These are phyloP conservation scores for Calcarius lapponicus DNA, from an alignment of 2,797 vertebrate species.

Conservation along the genomic window DNA sequence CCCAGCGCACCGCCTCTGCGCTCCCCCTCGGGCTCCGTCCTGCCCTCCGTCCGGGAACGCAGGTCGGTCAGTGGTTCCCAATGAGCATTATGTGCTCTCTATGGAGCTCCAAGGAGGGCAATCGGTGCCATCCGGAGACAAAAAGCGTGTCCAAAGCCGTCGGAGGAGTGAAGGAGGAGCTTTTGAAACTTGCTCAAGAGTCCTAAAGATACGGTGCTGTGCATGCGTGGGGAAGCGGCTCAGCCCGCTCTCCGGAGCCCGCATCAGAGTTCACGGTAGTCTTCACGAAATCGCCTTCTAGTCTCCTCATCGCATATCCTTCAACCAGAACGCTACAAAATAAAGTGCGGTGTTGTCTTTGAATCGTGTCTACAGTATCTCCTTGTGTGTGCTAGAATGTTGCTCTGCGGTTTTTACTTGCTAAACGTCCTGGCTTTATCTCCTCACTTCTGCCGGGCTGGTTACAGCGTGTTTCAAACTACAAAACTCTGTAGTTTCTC, in stretches of 20 bases:
- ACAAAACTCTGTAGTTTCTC: background rate
- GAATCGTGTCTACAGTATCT: background rate
- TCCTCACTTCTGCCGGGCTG: background rate
- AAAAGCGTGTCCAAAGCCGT: background rate
- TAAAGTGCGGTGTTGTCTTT: background rate
- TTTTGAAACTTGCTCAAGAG: background rate
- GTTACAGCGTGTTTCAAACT: background rate
- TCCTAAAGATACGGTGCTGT: background rate
- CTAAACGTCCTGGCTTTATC: background rate
- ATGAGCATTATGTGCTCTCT: background rate
- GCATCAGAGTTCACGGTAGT: background rate
- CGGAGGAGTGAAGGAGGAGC: background rate
- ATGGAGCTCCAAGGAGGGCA: background rate
- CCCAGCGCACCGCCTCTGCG: background rate
- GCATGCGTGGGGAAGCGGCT: background rate
- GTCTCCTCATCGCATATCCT: background rate
- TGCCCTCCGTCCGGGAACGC: background rate
- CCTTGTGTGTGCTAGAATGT: background rate
- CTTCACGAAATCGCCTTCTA: background rate
- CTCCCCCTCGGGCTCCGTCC: background rate
- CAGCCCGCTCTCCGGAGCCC: background rate
- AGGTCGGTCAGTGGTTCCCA: background rate
- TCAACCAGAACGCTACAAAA: background rate
- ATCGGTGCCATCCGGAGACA: background rate
- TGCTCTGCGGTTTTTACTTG: background rate